phyloP scores from a whole-genome alignment of 2,113 vertebrate species.

The Megalops atlanticus region DNA sequence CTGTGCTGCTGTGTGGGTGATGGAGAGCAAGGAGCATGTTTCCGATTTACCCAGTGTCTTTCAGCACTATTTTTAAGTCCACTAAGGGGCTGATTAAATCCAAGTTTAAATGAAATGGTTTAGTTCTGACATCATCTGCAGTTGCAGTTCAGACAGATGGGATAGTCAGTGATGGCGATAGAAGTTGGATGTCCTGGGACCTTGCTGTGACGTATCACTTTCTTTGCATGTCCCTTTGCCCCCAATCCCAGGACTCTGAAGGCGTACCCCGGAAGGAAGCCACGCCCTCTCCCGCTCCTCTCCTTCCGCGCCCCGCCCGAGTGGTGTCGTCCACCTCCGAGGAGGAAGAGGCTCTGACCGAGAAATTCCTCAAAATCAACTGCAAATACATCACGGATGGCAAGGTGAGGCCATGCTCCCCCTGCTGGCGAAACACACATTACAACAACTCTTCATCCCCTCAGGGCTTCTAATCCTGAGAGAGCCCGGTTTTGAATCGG shows the following conservation, averaged over 20 bases:
- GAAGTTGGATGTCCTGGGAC: too few species aligned
- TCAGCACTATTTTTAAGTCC: too few species aligned
- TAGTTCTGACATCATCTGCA: too few species aligned
- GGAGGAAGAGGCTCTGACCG: slow-evolving; percentile 97
- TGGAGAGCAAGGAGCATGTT: too few species aligned
- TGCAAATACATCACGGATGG: slow-evolving; percentile 96
- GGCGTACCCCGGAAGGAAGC: slow-evolving; percentile 74
- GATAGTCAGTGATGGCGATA: too few species aligned
- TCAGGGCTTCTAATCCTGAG: background rate
- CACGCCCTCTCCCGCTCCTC: slow-evolving; percentile 69
- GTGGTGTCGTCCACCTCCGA: slow-evolving; percentile 94
- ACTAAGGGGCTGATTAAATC: too few species aligned
- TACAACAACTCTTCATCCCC: background rate
- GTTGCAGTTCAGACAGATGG: too few species aligned
- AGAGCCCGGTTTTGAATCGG: background rate
- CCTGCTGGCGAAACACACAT: background rate
- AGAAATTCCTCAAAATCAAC: slow-evolving; percentile 99
- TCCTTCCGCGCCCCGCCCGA: slow-evolving; percentile 77
- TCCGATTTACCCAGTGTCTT: too few species aligned
- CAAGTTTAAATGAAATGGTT: too few species aligned
- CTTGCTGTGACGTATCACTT: too few species aligned
- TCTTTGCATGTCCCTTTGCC: background rate
- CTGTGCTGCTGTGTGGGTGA: background rate
- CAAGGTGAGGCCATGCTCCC: slow-evolving; percentile 74
- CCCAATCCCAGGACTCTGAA: slow-evolving; percentile 80